Evolutionary conservation across 2,113 vertebrate species (phyloP).

Genomic region (Catharus bicknelli): DNA sequence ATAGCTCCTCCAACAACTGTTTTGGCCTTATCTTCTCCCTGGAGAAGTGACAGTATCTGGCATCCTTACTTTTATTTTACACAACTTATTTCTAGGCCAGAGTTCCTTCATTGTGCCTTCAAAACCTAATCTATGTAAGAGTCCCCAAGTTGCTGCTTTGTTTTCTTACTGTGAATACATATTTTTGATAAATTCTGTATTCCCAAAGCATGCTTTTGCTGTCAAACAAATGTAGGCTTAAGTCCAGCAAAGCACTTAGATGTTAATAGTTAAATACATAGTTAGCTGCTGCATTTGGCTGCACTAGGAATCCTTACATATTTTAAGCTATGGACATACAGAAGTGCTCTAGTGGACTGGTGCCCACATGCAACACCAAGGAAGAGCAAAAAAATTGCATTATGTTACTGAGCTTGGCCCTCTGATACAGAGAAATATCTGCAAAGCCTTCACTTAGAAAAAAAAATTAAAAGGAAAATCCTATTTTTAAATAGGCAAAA

Average conservation of each 20-base stretch:
- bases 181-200: not conserved
- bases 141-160: not conserved
- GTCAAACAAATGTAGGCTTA: not conserved
- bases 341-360: not conserved
- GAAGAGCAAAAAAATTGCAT: not conserved
- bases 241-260: conserved; percentile 18
- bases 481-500: not conserved
- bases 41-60: not conserved
- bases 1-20: not conserved
- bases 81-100: not conserved
- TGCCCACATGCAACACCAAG: not conserved
- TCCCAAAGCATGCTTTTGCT: not conserved
- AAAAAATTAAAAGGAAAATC: not conserved
- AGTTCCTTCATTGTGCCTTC: not conserved
- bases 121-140: not conserved
- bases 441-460: not conserved
- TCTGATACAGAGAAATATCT: not conserved
- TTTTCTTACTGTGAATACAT: not conserved
- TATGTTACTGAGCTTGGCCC: not conserved
- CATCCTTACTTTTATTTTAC: not conserved
- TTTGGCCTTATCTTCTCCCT: not conserved
- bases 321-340: not conserved
- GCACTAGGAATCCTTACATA: not conserved
- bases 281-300: not conserved
- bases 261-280: not conserved